A percentile compares a stretch with the other conserved stretches of the same genome.
Evolutionary conservation across 1,140 invertebrate species (phyloP).

Genomic region (Sitophilus oryzae): DNA sequence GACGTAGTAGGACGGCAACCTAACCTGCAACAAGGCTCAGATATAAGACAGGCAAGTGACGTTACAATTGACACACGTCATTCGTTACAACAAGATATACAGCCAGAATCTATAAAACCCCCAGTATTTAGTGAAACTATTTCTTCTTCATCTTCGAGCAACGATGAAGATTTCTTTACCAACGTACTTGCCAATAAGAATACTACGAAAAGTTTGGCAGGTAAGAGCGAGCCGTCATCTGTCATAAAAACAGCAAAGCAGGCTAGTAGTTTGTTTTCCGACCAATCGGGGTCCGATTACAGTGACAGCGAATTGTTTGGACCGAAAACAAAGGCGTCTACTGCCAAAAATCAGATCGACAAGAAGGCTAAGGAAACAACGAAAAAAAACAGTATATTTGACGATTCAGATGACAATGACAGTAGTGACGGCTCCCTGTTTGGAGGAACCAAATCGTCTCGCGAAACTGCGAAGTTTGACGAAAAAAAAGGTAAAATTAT

Average conservation of each 20-base stretch:
- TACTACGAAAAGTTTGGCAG: neutral
- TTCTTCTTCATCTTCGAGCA: conserved; percentile 1
- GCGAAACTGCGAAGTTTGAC: too few relatives aligned
- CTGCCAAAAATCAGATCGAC: neutral
- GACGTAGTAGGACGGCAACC: too few relatives aligned
- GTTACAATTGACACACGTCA: too few relatives aligned
- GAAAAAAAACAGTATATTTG: conserved; percentile 11
- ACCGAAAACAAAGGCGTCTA: neutral
- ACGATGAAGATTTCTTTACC: conserved; percentile 28
- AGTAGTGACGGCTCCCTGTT: too few relatives aligned
- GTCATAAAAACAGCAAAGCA: neutral
- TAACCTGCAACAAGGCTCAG: neutral
- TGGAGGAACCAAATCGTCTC: conserved; percentile 7
- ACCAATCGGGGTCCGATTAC: conserved; percentile 12
- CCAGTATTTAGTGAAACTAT: conserved; percentile 21
- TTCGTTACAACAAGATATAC: neutral
- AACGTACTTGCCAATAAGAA: neutral
- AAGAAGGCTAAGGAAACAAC: neutral
- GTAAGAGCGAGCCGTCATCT: neutral
- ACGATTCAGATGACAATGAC: conserved; percentile 1
- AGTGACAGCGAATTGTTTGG: conserved; percentile 3
- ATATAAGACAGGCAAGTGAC: too few relatives aligned
- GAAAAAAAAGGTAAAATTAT: too few relatives aligned
- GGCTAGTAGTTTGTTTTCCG: conserved; percentile 1
- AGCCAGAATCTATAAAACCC: conserved; percentile 11